These are phyloP conservation scores for Chiridota heheva DNA, from an alignment of 35 echinoderm and acorn worm genomes.

Conservation along the genomic window DNA sequence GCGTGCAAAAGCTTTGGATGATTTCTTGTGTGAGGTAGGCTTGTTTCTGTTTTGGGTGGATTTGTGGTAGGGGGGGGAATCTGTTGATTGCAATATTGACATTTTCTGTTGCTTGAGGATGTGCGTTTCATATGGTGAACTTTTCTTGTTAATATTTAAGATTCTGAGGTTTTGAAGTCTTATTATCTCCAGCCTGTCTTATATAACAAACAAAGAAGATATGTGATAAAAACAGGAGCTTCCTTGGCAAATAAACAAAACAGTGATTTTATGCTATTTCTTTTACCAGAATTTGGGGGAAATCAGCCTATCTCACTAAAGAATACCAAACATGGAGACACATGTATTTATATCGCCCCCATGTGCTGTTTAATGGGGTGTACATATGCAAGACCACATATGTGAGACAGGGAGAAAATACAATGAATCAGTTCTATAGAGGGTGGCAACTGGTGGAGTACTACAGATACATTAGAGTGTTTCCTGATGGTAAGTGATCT, in stretches of 20 bases:
- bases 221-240: too few species aligned
- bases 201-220: too few species aligned
- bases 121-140: too few species aligned
- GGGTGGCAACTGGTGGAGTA: slow-evolving; percentile 90
- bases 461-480: slow-evolving; percentile 77
- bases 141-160: too few species aligned
- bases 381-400: slow-evolving; percentile 85
- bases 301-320: slow-evolving; percentile 49
- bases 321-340: slow-evolving; percentile 73
- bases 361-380: slow-evolving; percentile 75
- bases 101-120: too few species aligned
- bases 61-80: too few species aligned
- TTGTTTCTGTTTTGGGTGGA: too few species aligned
- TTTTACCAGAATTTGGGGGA: slow-evolving; percentile 70
- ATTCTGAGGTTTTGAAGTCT: too few species aligned
- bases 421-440: slow-evolving; percentile 67
- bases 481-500: slow-evolving; percentile 78
- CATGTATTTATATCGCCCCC: slow-evolving; percentile 80
- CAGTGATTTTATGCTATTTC: not conserved
- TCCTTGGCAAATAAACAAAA: too few species aligned
- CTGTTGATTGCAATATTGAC: too few species aligned
- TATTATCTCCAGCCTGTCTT: too few species aligned
- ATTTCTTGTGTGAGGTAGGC: slow-evolving; percentile 79
- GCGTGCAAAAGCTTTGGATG: slow-evolving; percentile 80
- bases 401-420: slow-evolving; percentile 73